Base-by-base conservation (phyloP, 2,797 vertebrate genomes). In the Varecia variegata region DNA sequence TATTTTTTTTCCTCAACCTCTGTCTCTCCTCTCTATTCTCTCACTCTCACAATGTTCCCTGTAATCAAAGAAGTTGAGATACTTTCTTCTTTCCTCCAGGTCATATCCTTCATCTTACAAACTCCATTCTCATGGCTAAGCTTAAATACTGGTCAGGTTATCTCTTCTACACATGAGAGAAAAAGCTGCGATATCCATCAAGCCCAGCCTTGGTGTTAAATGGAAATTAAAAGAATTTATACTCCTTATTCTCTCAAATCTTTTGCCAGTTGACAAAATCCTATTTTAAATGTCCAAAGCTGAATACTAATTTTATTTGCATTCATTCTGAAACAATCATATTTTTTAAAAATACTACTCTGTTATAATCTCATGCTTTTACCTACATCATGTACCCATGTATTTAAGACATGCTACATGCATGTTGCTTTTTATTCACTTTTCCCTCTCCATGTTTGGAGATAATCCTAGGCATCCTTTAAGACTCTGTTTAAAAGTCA, bases 201-300 rank as follows among this genome's bases (percentile, higher is more conserved):
- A 40, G 23, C n/a, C 32, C n/a, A 65, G 38, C 11, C 9, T 96
- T 56, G 23, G 62, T 43, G 32, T 85, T 77, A 74, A 43, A 76
- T 74, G 40, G 77, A 45, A 96, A 93, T 79, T n/a, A 58, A 90
- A 65, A 90, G 25, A 90, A 96, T 56, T 86, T 80, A 30, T 11
- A 65, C 3, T 77, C 30, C 17, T 89, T 81, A 90, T 71, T 94
- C 40, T 79, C 38, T 94, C 62, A 88, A 76, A 47, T 8, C 2
- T 73, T 58, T 50, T 52, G 38, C 32, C 45, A 73, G 6, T 60
- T n/a, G 35, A 5, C 27, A 93, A 90, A 88, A 65, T 80, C n/a
- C 25, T 84, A 18, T 87, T 96, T 74, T 81, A 54, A 87, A 56
- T 43, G 13, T 18, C 21, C 62, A 83, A 93, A 83, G 43, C 14